phyloP scores from a whole-genome alignment of 2,888 invertebrate species.

The Apoderus coryli region DNA sequence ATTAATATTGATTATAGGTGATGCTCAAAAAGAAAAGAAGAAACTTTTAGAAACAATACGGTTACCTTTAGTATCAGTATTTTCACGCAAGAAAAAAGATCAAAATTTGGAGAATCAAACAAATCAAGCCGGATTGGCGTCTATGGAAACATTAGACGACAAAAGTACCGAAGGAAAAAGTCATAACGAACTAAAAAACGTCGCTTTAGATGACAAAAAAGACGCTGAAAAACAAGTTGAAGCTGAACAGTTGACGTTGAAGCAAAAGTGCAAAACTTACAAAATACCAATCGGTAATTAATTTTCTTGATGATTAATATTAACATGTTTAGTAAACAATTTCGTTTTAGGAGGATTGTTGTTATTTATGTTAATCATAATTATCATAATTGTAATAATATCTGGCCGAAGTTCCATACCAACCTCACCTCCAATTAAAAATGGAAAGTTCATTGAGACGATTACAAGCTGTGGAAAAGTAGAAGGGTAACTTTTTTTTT shows the following conservation, averaged over 20 bases:
- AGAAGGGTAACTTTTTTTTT: constrained; percentile 44
- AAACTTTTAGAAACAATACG: constrained; percentile 44
- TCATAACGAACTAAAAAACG: constrained; percentile 60
- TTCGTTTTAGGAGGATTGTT: constrained; percentile 36
- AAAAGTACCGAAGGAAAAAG: constrained; percentile 47
- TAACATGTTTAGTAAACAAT: constrained; percentile 5
- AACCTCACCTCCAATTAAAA: constrained; percentile 45
- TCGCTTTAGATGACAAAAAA: constrained; percentile 49
- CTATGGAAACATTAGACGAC: constrained; percentile 70
- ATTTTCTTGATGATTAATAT: constrained; percentile 4
- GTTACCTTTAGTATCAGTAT: constrained; percentile 43
- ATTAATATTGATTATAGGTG: constrained; percentile 14
- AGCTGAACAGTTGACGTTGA: constrained; percentile 28
- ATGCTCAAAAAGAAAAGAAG: constrained; percentile 32
- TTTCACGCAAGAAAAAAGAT: constrained; percentile 34
- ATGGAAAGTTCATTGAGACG: constrained; percentile 58
- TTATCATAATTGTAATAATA: constrained; percentile 49
- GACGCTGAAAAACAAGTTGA: constrained; percentile 38
- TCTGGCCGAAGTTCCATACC: constrained; percentile 37
- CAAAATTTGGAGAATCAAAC: constrained; percentile 28
- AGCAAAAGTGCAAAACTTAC: constrained; percentile 47
- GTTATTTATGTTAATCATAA: constrained; percentile 43
- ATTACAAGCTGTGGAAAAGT: constrained; percentile 65
- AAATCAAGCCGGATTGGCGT: constrained; percentile 61
- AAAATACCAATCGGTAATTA: constrained; percentile 48